Base-by-base conservation (phyloP, 2,888 invertebrate genomes). In the Nomada fabriciana region DNA sequence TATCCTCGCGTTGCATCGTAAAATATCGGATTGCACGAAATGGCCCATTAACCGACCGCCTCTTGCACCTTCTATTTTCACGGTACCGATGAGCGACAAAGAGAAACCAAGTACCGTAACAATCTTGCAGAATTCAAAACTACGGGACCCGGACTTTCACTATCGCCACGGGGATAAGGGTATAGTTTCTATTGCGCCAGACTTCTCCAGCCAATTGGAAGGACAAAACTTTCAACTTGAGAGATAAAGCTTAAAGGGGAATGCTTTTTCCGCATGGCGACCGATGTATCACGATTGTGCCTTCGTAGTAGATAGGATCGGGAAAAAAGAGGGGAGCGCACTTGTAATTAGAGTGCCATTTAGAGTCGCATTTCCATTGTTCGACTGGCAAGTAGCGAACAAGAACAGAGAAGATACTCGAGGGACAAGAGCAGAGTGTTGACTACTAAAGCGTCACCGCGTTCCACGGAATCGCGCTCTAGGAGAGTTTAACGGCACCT, bases 361-460 rank as follows among this genome's bases (percentile, higher is more conserved):
- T 80, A 65, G 78, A 72, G 59, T 81, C 81, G 74, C 65, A 76
- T 80, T 69, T 57, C 86, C 63, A 87, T 87, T 87, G 87, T 87
- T 75, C 63, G 43, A 5, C 52, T 47, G 65, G 68, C 60, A 75
- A 87, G 81, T 82, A 75, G 80, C 78, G 83, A 83, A 86, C 88
- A 76, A 71, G 78, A 80, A 86, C 85, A 83, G 85, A 86, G 75
- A 77, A 71, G 70, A 76, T 80, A 53, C 69, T 23, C 47, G 77
- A 36, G 72, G 75, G 78, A 29, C 70, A 29, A 82, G 82, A 79
- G 80, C 61, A 57, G 59, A 82, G 76, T 69, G 81, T 84, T 68
- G 81, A 72, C 84, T 78, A 68, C 81, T 75, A 82, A 84, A 77
- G 75, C 76, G 71, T 52, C 63, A 63, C 47, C 15, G 47, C 47